A percentile compares a stretch with the other conserved stretches of the same genome.
These are phyloP conservation scores for Macheiramphus alcinus DNA, from an alignment of 2,113 vertebrate genomes.

Conservation along the genomic window DNA sequence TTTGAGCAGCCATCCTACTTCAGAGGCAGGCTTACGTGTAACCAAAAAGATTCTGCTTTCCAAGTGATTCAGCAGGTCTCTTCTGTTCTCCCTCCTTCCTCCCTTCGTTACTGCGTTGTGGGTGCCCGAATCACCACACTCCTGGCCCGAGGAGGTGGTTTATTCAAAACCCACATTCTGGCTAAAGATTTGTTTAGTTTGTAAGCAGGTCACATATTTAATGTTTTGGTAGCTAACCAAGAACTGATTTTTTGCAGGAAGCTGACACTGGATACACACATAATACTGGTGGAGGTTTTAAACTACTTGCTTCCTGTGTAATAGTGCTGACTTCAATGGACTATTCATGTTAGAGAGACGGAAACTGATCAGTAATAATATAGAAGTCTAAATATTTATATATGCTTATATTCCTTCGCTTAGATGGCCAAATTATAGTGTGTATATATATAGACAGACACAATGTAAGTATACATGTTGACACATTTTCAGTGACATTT, in stretches of 20 bases:
- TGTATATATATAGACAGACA: background rate
- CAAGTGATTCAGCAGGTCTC: background rate
- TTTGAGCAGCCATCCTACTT: background rate
- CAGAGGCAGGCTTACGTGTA: background rate
- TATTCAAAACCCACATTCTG: background rate
- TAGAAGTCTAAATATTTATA: background rate
- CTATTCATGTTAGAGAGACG: background rate
- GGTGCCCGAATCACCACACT: background rate
- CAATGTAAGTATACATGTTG: background rate
- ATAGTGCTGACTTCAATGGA: background rate
- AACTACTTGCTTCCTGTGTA: background rate
- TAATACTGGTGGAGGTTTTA: background rate
- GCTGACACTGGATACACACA: background rate
- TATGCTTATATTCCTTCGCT: background rate
- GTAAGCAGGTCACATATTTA: background rate
- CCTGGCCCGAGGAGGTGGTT: background rate
- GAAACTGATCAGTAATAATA: background rate
- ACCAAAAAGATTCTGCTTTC: background rate
- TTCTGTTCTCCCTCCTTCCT: background rate
- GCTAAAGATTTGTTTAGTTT: background rate
- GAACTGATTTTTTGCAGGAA: background rate
- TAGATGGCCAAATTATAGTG: background rate
- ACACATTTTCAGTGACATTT: background rate
- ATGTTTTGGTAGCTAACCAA: background rate
- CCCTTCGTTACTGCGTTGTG: accelerated